phyloP scores from a whole-genome alignment of 2,797 vertebrate species.

The Rhincodon typus region DNA sequence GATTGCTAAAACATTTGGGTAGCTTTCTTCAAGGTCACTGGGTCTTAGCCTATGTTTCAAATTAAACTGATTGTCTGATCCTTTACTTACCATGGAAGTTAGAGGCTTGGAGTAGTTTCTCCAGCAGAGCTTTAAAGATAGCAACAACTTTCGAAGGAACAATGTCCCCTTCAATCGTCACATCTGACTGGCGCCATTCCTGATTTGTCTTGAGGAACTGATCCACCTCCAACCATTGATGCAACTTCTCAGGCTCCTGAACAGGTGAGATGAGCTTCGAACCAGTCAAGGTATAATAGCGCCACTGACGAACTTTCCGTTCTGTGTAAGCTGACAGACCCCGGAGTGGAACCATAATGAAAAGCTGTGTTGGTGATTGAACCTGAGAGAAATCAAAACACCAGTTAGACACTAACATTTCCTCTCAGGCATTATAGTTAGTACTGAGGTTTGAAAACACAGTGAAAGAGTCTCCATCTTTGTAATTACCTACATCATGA shows the following conservation, averaged over 20 bases:
- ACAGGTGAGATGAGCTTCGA: conserved; percentile 61
- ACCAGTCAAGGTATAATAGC: conserved; percentile 64
- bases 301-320: conserved; percentile 54
- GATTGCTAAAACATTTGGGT: not conserved
- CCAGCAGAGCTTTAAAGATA: conserved; percentile 64
- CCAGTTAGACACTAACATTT: conserved; percentile 29
- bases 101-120: conserved; percentile 59
- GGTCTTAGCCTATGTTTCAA: not conserved
- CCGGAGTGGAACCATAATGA: conserved; percentile 62
- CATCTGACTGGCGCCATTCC: conserved; percentile 64
- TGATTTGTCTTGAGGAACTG: conserved; percentile 65
- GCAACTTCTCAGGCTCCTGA: conserved; percentile 64
- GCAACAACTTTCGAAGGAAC: conserved; percentile 68
- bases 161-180: conserved; percentile 67
- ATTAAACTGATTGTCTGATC: not conserved
- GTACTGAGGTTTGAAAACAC: not conserved
- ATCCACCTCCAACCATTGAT: conserved; percentile 70
- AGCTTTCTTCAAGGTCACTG: not conserved
- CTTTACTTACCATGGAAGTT: conserved; percentile 60
- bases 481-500: not conserved
- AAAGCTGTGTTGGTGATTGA: conserved; percentile 55
- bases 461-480: not conserved
- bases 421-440: not conserved
- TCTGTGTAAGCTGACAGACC: conserved; percentile 66
- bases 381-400: conserved; percentile 41